Evolutionary conservation across 2,113 vertebrate species (phyloP).

Genomic region (Heptranchias perlo): DNA sequence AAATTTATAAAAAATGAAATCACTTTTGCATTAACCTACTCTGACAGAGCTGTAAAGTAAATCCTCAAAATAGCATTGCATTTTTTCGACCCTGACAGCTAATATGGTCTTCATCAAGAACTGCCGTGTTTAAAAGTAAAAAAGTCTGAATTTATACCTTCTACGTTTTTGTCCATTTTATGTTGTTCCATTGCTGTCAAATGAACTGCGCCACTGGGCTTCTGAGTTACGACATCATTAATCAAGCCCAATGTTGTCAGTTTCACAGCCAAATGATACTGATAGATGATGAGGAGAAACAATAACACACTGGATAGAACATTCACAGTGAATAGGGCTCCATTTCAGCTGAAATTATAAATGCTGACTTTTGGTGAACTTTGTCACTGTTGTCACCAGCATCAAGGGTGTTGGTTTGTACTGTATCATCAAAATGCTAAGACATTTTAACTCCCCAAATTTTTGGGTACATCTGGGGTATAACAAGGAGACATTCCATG

Average conservation of each 20-base stretch:
- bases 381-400: background rate
- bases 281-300: background rate
- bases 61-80: background rate
- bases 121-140: background rate
- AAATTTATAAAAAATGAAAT: background rate
- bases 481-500: background rate
- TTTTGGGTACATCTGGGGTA: background rate
- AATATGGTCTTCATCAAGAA: conserved; percentile 8
- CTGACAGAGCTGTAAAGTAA: background rate
- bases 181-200: background rate
- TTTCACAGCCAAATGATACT: background rate
- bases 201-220: background rate
- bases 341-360: background rate
- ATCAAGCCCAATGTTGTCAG: background rate
- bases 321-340: background rate
- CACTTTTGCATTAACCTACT: background rate
- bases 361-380: background rate
- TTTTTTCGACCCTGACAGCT: background rate
- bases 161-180: background rate
- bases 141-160: background rate
- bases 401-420: background rate
- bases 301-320: background rate
- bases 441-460: background rate
- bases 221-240: background rate
- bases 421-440: background rate